These are phyloP conservation scores for Epizoanthus scotinus DNA, from an alignment of 92 coral and sea anemone genomes.

Conservation along the genomic window DNA sequence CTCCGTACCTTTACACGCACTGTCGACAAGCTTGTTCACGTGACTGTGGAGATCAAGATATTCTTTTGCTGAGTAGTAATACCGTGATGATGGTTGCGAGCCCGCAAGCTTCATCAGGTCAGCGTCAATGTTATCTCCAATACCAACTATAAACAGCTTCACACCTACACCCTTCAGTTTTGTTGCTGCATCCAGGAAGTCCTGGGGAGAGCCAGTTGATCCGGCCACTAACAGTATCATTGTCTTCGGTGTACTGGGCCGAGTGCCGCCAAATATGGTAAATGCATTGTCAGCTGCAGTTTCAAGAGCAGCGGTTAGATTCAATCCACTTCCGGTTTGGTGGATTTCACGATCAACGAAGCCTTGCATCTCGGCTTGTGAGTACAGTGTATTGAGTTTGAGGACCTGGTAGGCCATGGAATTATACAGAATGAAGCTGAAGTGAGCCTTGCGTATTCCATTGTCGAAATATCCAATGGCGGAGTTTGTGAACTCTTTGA, in stretches of 20 bases:
- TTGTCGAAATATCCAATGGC: slow-evolving; percentile 55
- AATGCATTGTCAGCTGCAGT: slow-evolving; percentile 67
- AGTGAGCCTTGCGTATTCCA: slow-evolving; percentile 63
- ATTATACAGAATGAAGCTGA: slow-evolving; percentile 64
- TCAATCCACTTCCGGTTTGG: slow-evolving; percentile 48
- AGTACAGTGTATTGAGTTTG: slow-evolving; percentile 49
- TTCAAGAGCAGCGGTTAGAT: slow-evolving; percentile 54
- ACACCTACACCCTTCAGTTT: slow-evolving; percentile 83
- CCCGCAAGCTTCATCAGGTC: slow-evolving; percentile 51
- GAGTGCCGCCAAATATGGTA: slow-evolving; percentile 84
- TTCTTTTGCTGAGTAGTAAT: slow-evolving; percentile 49
- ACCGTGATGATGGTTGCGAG: slow-evolving; percentile 67
- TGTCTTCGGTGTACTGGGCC: slow-evolving; percentile 75
- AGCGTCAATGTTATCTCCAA: slow-evolving; percentile 51
- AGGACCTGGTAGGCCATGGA: slow-evolving; percentile 42
- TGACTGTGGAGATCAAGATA: slow-evolving; percentile 41
- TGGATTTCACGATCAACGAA: slow-evolving; percentile 26
- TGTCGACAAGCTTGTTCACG: slow-evolving; percentile 52
- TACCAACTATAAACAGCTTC: slow-evolving; percentile 62
- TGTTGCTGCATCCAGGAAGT: slow-evolving; percentile 52
- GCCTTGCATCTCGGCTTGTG: slow-evolving; percentile 42
- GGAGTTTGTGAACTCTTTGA: slow-evolving; percentile 46
- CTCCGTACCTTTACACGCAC: slow-evolving; percentile 68
- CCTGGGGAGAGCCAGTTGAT: slow-evolving; percentile 39
- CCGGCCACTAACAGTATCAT: slow-evolving; percentile 68